phyloP scores from a whole-genome alignment of 1,140 invertebrate genomes.

The Homalodisca vitripennis region DNA sequence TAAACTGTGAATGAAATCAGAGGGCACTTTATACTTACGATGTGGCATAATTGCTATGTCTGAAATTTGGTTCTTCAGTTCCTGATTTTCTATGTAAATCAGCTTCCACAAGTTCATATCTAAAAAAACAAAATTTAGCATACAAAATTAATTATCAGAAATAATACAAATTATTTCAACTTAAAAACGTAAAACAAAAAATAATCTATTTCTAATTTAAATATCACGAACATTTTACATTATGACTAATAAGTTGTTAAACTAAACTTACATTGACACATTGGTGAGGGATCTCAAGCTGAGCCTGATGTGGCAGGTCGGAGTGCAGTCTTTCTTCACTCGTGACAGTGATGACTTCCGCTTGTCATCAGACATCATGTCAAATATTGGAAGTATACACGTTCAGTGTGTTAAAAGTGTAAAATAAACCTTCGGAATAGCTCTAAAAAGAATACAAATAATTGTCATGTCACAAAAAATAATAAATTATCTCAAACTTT shows the following conservation, averaged over 20 bases:
- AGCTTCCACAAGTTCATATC: neutral
- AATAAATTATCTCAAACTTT: too few species aligned
- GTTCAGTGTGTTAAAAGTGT: too few species aligned
- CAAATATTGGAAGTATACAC: neutral
- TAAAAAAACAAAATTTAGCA: neutral
- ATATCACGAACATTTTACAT: neutral
- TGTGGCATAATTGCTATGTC: neutral
- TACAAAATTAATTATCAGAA: too few species aligned
- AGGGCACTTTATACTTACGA: constrained; percentile 21
- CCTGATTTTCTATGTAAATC: neutral
- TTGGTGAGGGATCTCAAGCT: neutral
- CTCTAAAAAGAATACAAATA: too few species aligned
- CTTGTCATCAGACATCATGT: neutral
- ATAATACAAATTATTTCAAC: neutral
- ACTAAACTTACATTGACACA: constrained; percentile 2
- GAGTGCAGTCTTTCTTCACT: neutral
- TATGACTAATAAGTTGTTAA: neutral
- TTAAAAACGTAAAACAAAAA: neutral
- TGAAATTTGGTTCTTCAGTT: neutral
- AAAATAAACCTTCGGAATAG: too few species aligned
- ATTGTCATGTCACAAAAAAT: too few species aligned
- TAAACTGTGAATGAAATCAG: too few species aligned
- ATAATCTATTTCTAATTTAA: neutral
- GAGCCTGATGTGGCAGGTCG: too few species aligned
- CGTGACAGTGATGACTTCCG: neutral